A percentile compares a stretch with the other conserved stretches of the same genome.
phyloP scores from a whole-genome alignment of 1,140 invertebrate genomes.

The Saccostrea cuccullata region DNA sequence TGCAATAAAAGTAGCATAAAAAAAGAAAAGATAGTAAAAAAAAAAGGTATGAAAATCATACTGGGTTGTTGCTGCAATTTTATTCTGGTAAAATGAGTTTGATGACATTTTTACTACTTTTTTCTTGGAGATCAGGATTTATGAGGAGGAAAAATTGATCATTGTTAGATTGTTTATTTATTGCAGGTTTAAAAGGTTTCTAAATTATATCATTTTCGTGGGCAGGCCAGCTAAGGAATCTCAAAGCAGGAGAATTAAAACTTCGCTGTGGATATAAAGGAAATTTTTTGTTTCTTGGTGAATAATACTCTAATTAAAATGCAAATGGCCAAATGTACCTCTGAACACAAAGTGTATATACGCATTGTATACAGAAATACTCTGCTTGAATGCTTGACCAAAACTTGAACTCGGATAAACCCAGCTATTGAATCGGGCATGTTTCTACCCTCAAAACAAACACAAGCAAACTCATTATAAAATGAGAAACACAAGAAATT shows the following conservation, averaged over 20 bases:
- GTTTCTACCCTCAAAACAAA: slow-evolving; percentile 33
- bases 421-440: background rate
- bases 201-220: background rate
- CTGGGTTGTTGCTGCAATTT: background rate
- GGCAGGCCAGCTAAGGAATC: background rate
- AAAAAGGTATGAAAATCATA: background rate
- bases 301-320: slow-evolving; percentile 23
- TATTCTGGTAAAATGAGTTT: background rate
- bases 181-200: background rate
- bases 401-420: slow-evolving; percentile 4
- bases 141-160: background rate
- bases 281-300: background rate
- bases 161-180: background rate
- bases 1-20: background rate
- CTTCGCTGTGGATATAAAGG: background rate
- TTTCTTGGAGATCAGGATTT: background rate
- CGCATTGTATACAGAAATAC: background rate
- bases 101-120: slow-evolving; percentile 20
- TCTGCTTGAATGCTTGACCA: background rate
- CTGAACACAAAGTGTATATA: background rate
- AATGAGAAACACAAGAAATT: slow-evolving; percentile 21
- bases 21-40: background rate
- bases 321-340: slow-evolving; percentile 9
- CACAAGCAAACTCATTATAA: slow-evolving; percentile 31
- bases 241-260: background rate